Percentiles rank a stretch among this genome's conserved stretches.
phyloP scores from a whole-genome alignment of 2,113 vertebrate species.

The Semicossyphus pulcher region DNA sequence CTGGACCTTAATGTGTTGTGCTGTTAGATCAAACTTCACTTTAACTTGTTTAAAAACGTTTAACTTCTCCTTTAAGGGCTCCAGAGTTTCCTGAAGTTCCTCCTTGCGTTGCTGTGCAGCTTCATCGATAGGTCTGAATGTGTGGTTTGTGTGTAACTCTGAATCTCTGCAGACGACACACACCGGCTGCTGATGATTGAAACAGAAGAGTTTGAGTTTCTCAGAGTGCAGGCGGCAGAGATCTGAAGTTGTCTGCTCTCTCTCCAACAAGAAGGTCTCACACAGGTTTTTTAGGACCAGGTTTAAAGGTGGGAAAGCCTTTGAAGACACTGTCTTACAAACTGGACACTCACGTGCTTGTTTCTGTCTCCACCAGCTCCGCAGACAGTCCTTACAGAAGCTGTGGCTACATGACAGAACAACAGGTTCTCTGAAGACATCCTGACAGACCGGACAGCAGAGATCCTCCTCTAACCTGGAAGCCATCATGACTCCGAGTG shows the following conservation, averaged over 20 bases:
- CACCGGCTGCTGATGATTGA: background rate
- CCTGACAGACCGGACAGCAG: conserved; percentile 19
- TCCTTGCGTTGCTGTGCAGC: background rate
- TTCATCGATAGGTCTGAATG: background rate
- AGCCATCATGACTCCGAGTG: conserved; percentile 9
- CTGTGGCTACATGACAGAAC: background rate
- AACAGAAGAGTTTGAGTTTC: conserved; percentile 17
- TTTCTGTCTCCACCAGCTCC: background rate
- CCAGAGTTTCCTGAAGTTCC: background rate
- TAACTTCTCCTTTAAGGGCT: background rate
- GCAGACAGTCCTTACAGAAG: background rate
- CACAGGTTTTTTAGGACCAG: conserved; percentile 12
- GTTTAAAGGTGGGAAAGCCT: background rate
- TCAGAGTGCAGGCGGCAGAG: conserved; percentile 1
- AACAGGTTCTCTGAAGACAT: conserved; percentile 10
- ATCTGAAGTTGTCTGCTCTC: background rate
- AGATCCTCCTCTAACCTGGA: conserved; percentile 19
- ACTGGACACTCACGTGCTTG: background rate
- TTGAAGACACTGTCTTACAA: background rate
- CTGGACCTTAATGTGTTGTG: background rate
- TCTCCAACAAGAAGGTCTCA: conserved; percentile 5
- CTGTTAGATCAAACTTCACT: background rate
- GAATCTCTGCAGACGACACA: no score
- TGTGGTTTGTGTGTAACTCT: background rate
- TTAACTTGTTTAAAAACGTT: background rate